Evolutionary conservation across 2,797 vertebrate genomes (phyloP), one percentile per base, ranked within the genome.

Genomic region (Microctenopoma steveboyesi): DNA sequence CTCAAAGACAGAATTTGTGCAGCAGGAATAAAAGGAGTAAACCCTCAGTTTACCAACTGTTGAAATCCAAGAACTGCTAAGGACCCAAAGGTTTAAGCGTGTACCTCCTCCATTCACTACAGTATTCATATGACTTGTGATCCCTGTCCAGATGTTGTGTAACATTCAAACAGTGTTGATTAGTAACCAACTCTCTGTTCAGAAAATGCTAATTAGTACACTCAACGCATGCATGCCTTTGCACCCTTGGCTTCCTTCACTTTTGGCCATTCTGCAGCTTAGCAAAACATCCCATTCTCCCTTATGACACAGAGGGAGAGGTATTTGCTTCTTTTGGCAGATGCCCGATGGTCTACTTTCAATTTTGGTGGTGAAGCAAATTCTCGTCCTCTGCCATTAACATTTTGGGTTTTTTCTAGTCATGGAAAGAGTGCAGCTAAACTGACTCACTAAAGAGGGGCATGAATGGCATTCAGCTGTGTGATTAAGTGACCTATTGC

Each of bases 271-370:
- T 83, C 66, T 5, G 28, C 74, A 65, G 82, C 68, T 80, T 70
- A 91, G 76, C 58, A 78, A 89, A 90, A 89, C 85, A 90, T 86
- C 82, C 50, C 81, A 66, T 72, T 90, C 82, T 81, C 82, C 51
- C 76, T 78, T 18, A 84, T 89, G 88, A 90, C 88, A 88, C 81
- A 87, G 83, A 33, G 4, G 71, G 73, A 82, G 76, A 90, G 86
- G 80, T 76, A 86, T 91, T 78, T 88, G 85, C 86, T 89, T 86
- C 70, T 84, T 83, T 88, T 91, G 88, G 89, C 87, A 85, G 72
- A 82, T 43, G 43, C 28, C 47, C 58, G 59, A 78, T 48, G 33
- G 72, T 82, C 75, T 55, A 64, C 78, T 82, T 72, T 76, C 50
- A 84, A 76, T 84, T 87, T 82, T 84, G 78, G 78, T 85, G 81